Base-by-base conservation (phyloP, 1,140 invertebrate species). In the Fopius arisanus region DNA sequence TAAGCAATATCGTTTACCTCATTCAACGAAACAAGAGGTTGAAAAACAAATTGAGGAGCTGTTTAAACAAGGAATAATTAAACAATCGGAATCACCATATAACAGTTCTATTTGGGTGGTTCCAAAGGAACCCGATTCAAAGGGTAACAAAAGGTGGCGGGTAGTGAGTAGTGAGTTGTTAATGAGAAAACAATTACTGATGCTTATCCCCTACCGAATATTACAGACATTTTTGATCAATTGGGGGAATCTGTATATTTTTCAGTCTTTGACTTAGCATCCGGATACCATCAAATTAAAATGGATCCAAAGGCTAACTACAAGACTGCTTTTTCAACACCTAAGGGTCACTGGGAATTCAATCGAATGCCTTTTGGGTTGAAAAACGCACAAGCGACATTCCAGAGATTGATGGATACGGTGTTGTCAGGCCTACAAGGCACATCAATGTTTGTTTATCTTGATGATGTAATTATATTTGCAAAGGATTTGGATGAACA, bases 161-260 rank as follows among this genome's bases (percentile, higher is more conserved):
- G 37, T 89, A 12, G 82, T 86, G 16, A 78, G 77, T 88, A 80
- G 65, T 54, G 82, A 65, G 82, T 82, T 75, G 40, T 88, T 63
- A 89, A 88, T 75, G 79, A 85, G 66, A 78, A 78, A 41, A 87
- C 85, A 6, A 76, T 87, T 21, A 80, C 77, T 5, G 89, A 91
- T 78, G 80, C 76, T 40, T 92, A 87, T 78, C 90, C 91, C 0
- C 71, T 91, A 0, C 90, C 90, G 0, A 79, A 85, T 21, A 89
- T 90, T 1, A 81, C 84, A 19, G 85, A 89, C 16, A 78, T 83
- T 7, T 76, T 91, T 7, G 84, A 88, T 72, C 77, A 77, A 29
- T 65, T 90, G 23, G 78, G 78, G 0, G 81, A 78, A 2, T 43
- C 77, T 3, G 75, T 76, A 28, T 85, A 81, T 70, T 89, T 89